These are phyloP conservation scores for Thysanoteuthis rhombus DNA, from an alignment of 2,888 invertebrate genomes.

Conservation along the genomic window DNA sequence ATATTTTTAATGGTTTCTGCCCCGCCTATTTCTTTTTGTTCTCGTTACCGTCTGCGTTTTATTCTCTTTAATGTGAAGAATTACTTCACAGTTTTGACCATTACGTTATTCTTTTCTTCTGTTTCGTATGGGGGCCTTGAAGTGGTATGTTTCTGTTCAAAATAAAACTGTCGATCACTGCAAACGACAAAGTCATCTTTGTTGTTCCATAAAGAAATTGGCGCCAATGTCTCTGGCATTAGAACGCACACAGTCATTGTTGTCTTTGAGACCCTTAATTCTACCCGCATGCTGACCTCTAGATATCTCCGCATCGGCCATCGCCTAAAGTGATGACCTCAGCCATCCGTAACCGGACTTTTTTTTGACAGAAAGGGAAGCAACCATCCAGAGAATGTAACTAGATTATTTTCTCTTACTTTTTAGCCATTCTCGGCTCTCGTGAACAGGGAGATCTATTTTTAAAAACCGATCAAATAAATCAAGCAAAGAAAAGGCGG, in stretches of 20 bases:
- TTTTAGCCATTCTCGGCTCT: neutral
- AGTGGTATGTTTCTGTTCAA: neutral
- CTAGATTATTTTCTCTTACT: neutral
- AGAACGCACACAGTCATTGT: neutral
- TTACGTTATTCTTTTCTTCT: neutral
- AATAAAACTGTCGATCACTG: neutral
- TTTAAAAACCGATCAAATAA: neutral
- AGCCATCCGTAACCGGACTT: neutral
- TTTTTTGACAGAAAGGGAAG: neutral
- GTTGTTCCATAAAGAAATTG: conserved; percentile 1
- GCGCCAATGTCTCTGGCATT: neutral
- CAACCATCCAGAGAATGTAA: neutral
- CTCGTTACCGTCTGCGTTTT: neutral
- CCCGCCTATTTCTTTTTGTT: too few species aligned
- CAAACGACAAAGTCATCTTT: neutral
- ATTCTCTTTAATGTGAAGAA: neutral
- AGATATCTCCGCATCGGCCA: neutral
- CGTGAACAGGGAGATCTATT: neutral
- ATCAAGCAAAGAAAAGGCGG: neutral
- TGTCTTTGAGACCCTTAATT: neutral
- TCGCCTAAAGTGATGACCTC: neutral
- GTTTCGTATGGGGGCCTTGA: neutral
- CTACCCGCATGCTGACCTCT: neutral
- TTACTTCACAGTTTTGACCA: neutral
- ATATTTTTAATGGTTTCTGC: neutral